Base-by-base conservation (phyloP, 1,140 invertebrate genomes). In the Anastatus disparis region DNA sequence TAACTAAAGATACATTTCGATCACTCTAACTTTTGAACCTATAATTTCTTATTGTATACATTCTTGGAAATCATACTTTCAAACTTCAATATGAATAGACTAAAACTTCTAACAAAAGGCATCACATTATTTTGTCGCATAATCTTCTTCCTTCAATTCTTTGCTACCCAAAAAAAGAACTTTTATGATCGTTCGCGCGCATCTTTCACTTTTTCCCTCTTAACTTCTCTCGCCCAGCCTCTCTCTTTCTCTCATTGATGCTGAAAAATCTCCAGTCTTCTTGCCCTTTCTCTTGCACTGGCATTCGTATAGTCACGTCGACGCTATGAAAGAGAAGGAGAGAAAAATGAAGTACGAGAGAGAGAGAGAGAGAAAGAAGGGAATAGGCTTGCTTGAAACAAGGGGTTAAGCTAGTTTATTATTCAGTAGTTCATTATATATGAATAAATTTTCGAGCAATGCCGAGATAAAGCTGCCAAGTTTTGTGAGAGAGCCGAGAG, bases 391-490 rank as follows among this genome's bases (percentile, higher is more conserved):
- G 79, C 75, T 80, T 78, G 79, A 78, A 84, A 84, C 85, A 86
- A 86, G 84, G 85, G 85, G 85, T 86, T 86, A 85, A 85, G 79
- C 80, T 80, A 70, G 56, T 85, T 64, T 75, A 85, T 86, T 84
- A 86, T 86, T 84, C 80, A 86, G 44, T 35, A 69, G 78, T 84
- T 86, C 83, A 86, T 85, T 85, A 85, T 85, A 85, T 85, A 86
- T 86, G 85, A 86, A 86, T 86, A 86, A 85, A 85, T 86, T 85
- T 86, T 85, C 84, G 82, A 86, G 85, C 82, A 85, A 85, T 85
- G 84, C 81, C 82, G 81, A 85, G 83, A 85, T 86, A 85, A 86
- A 85, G 85, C 85, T 84, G 84, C 85, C 85, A 85, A 85, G 83
- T 86, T 86, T 86, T 85, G n/a, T n/a, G n/a, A n/a, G n/a, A n/a